Base-by-base conservation (phyloP, 2,113 vertebrate genomes). In the Chloropsis hardwickii region DNA sequence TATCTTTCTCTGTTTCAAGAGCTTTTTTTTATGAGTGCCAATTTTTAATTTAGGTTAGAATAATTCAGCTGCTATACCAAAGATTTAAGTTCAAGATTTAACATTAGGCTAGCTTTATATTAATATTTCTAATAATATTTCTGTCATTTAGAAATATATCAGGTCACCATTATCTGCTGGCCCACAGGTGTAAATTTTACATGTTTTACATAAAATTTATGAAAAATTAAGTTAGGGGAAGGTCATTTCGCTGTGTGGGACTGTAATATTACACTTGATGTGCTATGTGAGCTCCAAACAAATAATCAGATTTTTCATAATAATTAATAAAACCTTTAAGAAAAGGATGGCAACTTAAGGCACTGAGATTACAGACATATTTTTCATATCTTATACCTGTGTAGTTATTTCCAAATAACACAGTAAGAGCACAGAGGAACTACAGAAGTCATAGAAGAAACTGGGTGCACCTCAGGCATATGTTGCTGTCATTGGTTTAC, bases 1-100 rank as follows among this genome's bases (percentile, higher is more conserved):
- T 53, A 48, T 39, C 6, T 72, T 86, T 69, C 80, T 42, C 29
- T 83, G 13, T 78, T 96, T 77, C 56, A 72, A 61, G 28, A 79
- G 29, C 18, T 42, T 71, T 89, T 72, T 37, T 50, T 90, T 54
- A 62, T 3, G 6, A 64, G 5, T 66, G 12, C 24, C 39, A 50
- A 42, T 61, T 84, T 87, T 94, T 94, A 85, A 67, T 93, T 81
- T 92, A 51, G 33, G 27, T 48, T 94, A 67, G 31, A 93, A 73
- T 83, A 44, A 78, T 86, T 93, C 65, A 69, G 17, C 48, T 86
- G 27, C 61, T 54, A 20, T 83, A 67, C 31, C 2, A 1, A 84
- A 69, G 72, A 69, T 90, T 86, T 71, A 84, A 86, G 56, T 81
- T 84, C 35, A 86, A 90, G 82, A 62, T 8, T 83, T 94, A 95